A percentile compares a stretch with the other conserved stretches of the same genome.
These are phyloP conservation scores for Apodemus sylvaticus DNA, from an alignment of 2,113 vertebrate genomes.

Conservation along the genomic window DNA sequence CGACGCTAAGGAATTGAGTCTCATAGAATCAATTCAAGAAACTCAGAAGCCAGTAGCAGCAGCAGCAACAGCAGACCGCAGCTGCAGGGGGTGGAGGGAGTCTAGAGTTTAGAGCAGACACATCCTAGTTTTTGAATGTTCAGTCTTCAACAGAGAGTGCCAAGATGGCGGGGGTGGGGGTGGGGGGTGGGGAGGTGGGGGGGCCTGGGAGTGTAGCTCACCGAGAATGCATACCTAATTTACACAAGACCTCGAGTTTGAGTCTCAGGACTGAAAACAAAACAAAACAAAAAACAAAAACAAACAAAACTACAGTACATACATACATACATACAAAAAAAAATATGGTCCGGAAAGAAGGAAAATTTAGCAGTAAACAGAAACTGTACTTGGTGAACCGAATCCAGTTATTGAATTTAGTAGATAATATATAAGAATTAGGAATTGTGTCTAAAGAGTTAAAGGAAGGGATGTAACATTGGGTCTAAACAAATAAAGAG, in stretches of 20 bases:
- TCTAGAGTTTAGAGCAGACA: not conserved
- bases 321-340: not conserved
- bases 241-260: not conserved
- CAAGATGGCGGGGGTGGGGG: not conserved
- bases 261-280: too few species aligned
- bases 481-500: not conserved
- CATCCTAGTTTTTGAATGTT: conserved; percentile 1
- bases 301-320: not conserved
- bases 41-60: not conserved
- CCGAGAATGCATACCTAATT: not conserved
- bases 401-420: not conserved
- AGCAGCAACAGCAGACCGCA: not conserved
- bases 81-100: not conserved
- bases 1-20: conserved; percentile 19
- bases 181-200: too few species aligned
- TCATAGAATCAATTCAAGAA: not conserved
- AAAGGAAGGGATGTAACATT: conserved; percentile 24
- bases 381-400: not conserved
- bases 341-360: not conserved
- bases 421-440: not conserved
- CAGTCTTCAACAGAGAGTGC: conserved; percentile 12
- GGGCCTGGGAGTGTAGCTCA: not conserved
- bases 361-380: not conserved
- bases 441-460: not conserved
- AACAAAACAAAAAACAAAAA: not conserved